phyloP scores from a whole-genome alignment of 2,888 invertebrate species.

The Belgica antarctica region DNA sequence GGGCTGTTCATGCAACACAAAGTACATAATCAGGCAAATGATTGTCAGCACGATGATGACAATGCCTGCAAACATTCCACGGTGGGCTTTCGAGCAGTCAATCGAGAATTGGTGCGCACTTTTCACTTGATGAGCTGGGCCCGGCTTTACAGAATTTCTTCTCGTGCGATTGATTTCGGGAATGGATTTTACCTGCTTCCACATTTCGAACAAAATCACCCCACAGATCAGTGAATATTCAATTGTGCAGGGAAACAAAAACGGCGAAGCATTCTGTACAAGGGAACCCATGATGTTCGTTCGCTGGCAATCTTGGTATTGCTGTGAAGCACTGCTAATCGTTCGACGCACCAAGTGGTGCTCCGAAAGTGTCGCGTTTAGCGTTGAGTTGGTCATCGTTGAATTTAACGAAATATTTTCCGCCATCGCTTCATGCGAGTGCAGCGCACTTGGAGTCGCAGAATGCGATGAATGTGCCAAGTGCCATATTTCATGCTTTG shows the following conservation, averaged over 20 bases:
- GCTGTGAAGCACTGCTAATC: neutral
- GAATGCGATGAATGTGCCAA: slow-evolving; percentile 56
- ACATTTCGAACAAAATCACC: slow-evolving; percentile 85
- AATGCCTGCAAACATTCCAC: slow-evolving; percentile 72
- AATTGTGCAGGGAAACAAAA: slow-evolving; percentile 83
- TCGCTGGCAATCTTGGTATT: slow-evolving; percentile 57
- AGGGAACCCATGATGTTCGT: slow-evolving; percentile 70
- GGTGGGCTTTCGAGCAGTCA: slow-evolving; percentile 81
- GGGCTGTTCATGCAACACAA: slow-evolving; percentile 70
- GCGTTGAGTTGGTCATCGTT: neutral
- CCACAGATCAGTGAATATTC: slow-evolving; percentile 90
- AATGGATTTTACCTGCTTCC: slow-evolving; percentile 74
- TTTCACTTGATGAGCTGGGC: slow-evolving; percentile 46
- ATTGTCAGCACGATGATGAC: slow-evolving; percentile 77
- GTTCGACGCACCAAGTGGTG: slow-evolving; percentile 34
- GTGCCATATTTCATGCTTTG: slow-evolving; percentile 80
- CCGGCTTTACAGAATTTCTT: slow-evolving; percentile 52
- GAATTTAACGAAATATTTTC: neutral
- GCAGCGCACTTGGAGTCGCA: slow-evolving; percentile 44
- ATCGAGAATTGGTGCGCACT: slow-evolving; percentile 69
- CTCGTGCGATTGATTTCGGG: slow-evolving; percentile 57
- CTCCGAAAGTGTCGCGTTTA: neutral
- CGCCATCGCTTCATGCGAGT: neutral
- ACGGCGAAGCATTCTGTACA: slow-evolving; percentile 70
- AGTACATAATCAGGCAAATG: slow-evolving; percentile 85